Percentiles rank a stretch among this genome's conserved stretches.
Conservation (phyloP, 2,888 invertebrate species). For the Eucriotettix oculatus region DNA sequence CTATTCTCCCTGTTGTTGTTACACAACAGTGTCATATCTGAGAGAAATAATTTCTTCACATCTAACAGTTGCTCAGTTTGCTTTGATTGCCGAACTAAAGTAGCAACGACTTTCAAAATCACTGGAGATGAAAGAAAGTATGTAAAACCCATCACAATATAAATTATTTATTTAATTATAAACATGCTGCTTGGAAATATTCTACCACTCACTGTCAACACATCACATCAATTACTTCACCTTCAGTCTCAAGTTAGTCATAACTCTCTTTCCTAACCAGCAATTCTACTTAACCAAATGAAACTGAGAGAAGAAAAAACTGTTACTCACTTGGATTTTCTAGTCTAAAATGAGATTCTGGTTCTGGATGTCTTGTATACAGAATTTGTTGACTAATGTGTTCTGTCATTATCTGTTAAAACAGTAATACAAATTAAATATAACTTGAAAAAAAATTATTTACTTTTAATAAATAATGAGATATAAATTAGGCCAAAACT, state of each 20-base stretch:
- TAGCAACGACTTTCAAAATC: constrained; percentile 97
- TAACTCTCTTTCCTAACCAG: too few relatives aligned
- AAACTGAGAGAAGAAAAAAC: constrained; percentile 5
- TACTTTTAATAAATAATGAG: too few relatives aligned
- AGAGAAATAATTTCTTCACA: constrained; percentile 89
- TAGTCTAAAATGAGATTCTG: constrained; percentile 82
- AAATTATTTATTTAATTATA: too few relatives aligned
- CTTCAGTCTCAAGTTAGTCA: too few relatives aligned
- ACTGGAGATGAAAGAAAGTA: constrained; percentile 36
- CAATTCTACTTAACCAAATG: neutral
- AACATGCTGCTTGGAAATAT: too few relatives aligned
- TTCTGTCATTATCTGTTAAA: constrained; percentile 72
- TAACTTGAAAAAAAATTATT: neutral
- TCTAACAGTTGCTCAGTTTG: constrained; percentile 79
- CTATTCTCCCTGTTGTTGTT: constrained; percentile 95
- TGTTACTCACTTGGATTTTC: constrained; percentile 83
- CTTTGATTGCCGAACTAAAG: constrained; percentile 89
- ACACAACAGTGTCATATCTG: constrained; percentile 95
- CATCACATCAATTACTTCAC: too few relatives aligned
- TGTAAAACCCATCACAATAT: too few relatives aligned
- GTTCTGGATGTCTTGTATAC: constrained; percentile 86
- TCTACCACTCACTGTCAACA: too few relatives aligned
- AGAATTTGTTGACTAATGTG: constrained; percentile 89
- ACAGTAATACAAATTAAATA: constrained; percentile 5
- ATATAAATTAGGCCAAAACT: too few relatives aligned